Conservation (phyloP, 1,140 invertebrate species). For the Nephila pilipes region DNA sequence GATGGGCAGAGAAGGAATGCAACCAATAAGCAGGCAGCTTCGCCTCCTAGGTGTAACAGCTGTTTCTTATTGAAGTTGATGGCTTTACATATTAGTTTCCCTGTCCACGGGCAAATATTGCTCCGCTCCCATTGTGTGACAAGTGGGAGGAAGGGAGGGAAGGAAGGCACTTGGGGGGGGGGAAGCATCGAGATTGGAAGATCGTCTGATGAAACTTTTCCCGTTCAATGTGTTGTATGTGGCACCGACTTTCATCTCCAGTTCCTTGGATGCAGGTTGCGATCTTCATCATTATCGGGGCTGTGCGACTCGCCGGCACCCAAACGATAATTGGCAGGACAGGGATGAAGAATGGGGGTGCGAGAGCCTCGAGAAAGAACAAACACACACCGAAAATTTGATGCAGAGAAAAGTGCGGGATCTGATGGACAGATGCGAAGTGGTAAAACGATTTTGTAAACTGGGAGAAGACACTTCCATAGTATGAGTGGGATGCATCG, state of each 20-base stretch:
- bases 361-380: conserved; percentile 38
- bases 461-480: background rate
- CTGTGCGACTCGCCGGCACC: background rate
- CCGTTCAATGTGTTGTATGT: background rate
- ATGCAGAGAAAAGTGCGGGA: conserved; percentile 8
- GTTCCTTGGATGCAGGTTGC: conserved; percentile 31
- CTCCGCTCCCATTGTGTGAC: conserved; percentile 74
- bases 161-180: background rate
- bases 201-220: conserved; percentile 73
- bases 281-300: conserved; percentile 24
- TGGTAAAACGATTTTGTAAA: conserved; percentile 24
- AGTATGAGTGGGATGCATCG: background rate
- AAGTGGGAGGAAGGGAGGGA: conserved; percentile 62
- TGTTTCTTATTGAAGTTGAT: conserved; percentile 77
- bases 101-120: conserved; percentile 76
- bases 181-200: conserved; percentile 55
- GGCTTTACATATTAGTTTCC: conserved; percentile 77
- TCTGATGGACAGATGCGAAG: background rate
- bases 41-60: conserved; percentile 72
- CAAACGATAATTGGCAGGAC: conserved; percentile 55
- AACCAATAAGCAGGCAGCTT: conserved; percentile 71
- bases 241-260: conserved; percentile 42
- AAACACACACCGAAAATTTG: conserved; percentile 49
- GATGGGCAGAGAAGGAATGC: conserved; percentile 50
- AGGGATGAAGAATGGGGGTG: background rate